phyloP scores from a whole-genome alignment of 2,888 invertebrate genomes.

The Aphidius colemani region DNA sequence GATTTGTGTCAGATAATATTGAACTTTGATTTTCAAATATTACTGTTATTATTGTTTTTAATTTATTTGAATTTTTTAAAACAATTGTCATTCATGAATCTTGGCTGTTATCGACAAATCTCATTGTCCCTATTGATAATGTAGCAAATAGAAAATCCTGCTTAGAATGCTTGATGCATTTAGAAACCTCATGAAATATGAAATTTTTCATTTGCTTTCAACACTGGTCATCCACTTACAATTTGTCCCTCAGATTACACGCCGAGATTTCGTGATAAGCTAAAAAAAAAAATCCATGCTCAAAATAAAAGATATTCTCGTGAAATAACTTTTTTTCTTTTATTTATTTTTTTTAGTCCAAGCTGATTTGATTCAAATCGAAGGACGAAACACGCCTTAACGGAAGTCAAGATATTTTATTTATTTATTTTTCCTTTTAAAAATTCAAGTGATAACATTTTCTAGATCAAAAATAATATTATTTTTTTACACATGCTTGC shows the following conservation, averaged over 20 bases:
- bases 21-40: too few species aligned
- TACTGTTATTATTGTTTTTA: too few species aligned
- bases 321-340: neutral
- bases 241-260: neutral
- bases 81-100: neutral
- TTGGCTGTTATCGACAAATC: neutral
- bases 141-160: slow-evolving; percentile 51
- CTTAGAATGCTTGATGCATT: slow-evolving; percentile 38
- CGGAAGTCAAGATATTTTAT: too few species aligned
- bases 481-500: too few species aligned
- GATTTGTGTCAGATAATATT: too few species aligned
- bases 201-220: slow-evolving; percentile 32
- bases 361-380: too few species aligned
- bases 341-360: neutral
- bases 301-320: neutral
- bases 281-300: neutral
- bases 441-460: too few species aligned
- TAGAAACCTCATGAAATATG: slow-evolving; percentile 53
- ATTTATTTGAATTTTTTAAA: too few species aligned
- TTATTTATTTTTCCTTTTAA: too few species aligned
- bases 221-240: neutral
- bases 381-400: too few species aligned
- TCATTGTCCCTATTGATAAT: slow-evolving; percentile 39
- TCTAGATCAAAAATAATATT: too few species aligned
- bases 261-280: neutral